Conservation (phyloP, 2,797 vertebrate species). For the Sternarchorhynchus goeldii region DNA sequence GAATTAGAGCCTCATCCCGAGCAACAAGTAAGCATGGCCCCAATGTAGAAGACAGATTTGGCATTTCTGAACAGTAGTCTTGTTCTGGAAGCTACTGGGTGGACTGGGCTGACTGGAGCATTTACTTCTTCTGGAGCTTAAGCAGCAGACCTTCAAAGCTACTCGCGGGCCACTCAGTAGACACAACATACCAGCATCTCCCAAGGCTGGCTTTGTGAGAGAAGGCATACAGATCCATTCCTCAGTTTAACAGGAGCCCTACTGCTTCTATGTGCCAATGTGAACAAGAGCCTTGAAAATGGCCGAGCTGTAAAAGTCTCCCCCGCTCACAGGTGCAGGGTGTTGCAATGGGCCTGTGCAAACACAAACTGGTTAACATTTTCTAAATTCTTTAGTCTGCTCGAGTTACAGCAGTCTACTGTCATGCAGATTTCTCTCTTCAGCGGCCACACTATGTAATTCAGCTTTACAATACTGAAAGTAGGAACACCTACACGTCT, state of each 20-base stretch:
- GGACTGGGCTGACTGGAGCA: conserved; percentile 14
- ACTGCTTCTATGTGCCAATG: conserved; percentile 4
- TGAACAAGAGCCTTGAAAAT: conserved; percentile 26
- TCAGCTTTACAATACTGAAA: not conserved
- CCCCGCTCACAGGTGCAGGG: conserved; percentile 2
- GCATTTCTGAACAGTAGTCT: conserved; percentile 64
- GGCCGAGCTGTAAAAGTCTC: conserved; percentile 13
- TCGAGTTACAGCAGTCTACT: not conserved
- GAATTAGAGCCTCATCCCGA: conserved; percentile 61
- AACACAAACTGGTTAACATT: not conserved
- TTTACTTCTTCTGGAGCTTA: conserved; percentile 15
- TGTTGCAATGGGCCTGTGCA: not conserved
- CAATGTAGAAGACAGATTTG: conserved; percentile 50
- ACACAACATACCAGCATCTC: conserved; percentile 33
- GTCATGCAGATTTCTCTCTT: not conserved
- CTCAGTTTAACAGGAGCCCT: conserved; percentile 32
- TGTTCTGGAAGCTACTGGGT: conserved; percentile 52
- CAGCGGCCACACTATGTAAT: conserved; percentile 5
- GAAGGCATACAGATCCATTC: conserved; percentile 45
- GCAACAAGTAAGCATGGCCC: conserved; percentile 61
- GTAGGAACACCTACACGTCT: not conserved
- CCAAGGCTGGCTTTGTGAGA: conserved; percentile 40
- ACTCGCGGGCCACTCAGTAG: conserved; percentile 23
- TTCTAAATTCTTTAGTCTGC: not conserved
- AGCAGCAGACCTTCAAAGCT: conserved; percentile 34